These are phyloP conservation scores for Mastacembelus armatus DNA, from an alignment of 2,797 vertebrate species.

Conservation along the genomic window DNA sequence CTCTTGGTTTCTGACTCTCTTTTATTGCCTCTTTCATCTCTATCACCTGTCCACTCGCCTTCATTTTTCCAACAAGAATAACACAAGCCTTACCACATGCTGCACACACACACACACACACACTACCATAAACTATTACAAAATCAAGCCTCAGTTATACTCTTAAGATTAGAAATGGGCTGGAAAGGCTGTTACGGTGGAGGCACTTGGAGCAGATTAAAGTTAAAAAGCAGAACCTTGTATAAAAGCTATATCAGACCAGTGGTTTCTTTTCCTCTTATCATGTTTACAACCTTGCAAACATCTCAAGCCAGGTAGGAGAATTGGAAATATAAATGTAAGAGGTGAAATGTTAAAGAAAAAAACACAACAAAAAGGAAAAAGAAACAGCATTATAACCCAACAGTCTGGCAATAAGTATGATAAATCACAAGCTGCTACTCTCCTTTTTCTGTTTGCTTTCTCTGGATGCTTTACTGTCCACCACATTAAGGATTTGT, in stretches of 20 bases:
- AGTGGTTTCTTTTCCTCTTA: conserved; percentile 14
- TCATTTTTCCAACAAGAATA: conserved; percentile 25
- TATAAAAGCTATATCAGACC: conserved; percentile 20
- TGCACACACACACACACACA: conserved; percentile 10
- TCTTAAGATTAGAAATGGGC: conserved; percentile 32
- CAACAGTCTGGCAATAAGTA: not conserved
- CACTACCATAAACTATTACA: conserved; percentile 25
- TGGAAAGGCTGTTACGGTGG: conserved; percentile 14
- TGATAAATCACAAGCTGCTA: conserved; percentile 17
- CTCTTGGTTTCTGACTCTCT: conserved; percentile 28
- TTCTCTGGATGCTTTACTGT: conserved; percentile 16
- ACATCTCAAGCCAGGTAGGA: conserved; percentile 16
- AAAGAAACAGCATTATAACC: not conserved
- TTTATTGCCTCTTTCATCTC: conserved; percentile 43
- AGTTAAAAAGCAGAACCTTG: conserved; percentile 44
- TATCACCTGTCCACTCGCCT: conserved; percentile 25
- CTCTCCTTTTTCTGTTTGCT: conserved; percentile 6
- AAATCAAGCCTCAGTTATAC: conserved; percentile 44
- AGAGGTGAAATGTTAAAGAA: too few species aligned
- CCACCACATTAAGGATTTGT: conserved; percentile 4
- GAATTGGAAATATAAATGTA: conserved; percentile 11
- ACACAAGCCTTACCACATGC: conserved; percentile 16
- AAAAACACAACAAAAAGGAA: not conserved
- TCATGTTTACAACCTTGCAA: conserved; percentile 7
- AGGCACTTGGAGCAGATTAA: conserved; percentile 40